These are phyloP conservation scores for Heliocidaris tuberculata DNA, from an alignment of 35 echinoderm and acorn worm genomes.

Conservation along the genomic window DNA sequence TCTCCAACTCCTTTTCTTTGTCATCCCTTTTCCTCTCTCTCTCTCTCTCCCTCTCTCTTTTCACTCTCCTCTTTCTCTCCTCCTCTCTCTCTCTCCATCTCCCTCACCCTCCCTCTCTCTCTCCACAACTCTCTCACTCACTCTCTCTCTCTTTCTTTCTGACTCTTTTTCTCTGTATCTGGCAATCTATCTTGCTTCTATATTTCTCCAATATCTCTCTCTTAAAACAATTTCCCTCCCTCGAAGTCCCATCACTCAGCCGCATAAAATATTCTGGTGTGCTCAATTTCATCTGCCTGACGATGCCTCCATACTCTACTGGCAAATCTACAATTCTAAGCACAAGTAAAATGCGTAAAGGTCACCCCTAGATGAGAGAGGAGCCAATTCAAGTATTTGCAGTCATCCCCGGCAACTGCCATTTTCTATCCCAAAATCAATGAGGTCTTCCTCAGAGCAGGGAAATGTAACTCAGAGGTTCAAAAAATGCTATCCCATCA, in stretches of 20 bases:
- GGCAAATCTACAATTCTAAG: constrained; percentile 10
- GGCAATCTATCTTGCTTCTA: no score
- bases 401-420: neutral
- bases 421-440: neutral
- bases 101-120: neutral
- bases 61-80: neutral
- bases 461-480: no score
- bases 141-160: no score
- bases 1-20: neutral
- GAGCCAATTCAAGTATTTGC: constrained; percentile 10
- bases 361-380: neutral
- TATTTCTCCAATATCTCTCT: neutral
- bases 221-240: constrained; percentile 2
- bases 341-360: neutral
- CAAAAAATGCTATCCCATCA: neutral
- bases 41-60: neutral
- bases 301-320: neutral
- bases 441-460: neutral
- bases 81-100: neutral
- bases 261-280: constrained; percentile 1
- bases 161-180: no score
- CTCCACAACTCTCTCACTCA: neutral
- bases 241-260: neutral
- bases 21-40: neutral
- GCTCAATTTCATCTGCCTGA: constrained; percentile 15